A percentile compares a stretch with the other conserved stretches of the same genome.
Evolutionary conservation across 1,140 invertebrate genomes (phyloP).

Genomic region (Mya arenaria): DNA sequence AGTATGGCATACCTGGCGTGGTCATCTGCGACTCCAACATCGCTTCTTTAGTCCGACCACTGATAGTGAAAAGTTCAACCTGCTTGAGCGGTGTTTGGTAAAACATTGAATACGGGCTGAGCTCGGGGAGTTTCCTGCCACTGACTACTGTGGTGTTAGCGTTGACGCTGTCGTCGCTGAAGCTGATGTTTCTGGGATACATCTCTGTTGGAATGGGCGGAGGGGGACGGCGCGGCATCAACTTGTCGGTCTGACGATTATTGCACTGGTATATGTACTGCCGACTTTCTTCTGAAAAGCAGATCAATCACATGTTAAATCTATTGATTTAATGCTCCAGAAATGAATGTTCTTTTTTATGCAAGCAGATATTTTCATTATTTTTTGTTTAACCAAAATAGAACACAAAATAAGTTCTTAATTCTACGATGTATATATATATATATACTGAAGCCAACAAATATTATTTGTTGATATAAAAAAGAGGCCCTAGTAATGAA

Average conservation of each 20-base stretch:
- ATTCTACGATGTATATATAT: too few relatives aligned
- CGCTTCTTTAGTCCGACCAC: constrained; percentile 46
- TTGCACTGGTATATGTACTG: constrained; percentile 25
- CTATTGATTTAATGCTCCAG: too few relatives aligned
- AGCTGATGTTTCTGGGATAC: constrained; percentile 74
- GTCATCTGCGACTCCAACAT: constrained; percentile 61
- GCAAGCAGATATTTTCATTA: too few relatives aligned
- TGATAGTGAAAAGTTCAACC: constrained; percentile 48
- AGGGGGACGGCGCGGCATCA: constrained; percentile 42
- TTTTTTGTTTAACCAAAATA: too few relatives aligned
- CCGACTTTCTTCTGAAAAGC: constrained; percentile 61
- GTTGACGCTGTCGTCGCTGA: constrained; percentile 77
- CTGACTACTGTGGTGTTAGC: constrained; percentile 73
- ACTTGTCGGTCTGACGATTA: constrained; percentile 14
- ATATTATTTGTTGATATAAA: too few relatives aligned
- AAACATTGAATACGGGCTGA: constrained; percentile 24
- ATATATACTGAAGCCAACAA: too few relatives aligned
- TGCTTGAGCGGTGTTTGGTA: constrained; percentile 41
- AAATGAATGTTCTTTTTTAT: too few relatives aligned
- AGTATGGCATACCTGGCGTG: constrained; percentile 69
- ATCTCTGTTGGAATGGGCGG: constrained; percentile 39
- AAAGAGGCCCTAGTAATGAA: too few relatives aligned
- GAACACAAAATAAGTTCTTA: too few relatives aligned
- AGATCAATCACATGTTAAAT: too few relatives aligned
- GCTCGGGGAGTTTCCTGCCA: constrained; percentile 22